Percentiles rank a stretch among this genome's conserved stretches.
These are phyloP conservation scores for Sinocyclocheilus anophthalmus DNA, from an alignment of 2,113 vertebrate genomes.

Conservation along the genomic window DNA sequence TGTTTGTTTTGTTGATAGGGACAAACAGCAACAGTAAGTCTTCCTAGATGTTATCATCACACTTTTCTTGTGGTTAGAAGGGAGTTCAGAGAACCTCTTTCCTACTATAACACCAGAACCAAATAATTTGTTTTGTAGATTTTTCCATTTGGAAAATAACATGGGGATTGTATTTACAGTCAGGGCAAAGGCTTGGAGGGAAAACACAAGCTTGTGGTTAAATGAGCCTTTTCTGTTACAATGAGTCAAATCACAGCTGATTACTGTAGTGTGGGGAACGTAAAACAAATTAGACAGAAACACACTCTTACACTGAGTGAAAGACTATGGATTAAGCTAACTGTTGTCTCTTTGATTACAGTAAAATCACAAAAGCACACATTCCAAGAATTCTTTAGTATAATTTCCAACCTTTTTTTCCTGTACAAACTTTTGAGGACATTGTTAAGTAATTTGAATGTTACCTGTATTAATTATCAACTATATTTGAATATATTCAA, in stretches of 20 bases:
- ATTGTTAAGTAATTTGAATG: neutral
- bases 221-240: conserved; percentile 1
- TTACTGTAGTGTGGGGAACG: conserved; percentile 6
- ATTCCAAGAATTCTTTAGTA: neutral
- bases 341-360: neutral
- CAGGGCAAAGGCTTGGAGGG: conserved; percentile 42
- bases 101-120: conserved; percentile 52
- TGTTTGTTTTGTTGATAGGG: conserved; percentile 41
- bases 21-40: conserved; percentile 46
- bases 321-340: neutral
- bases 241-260: conserved; percentile 5
- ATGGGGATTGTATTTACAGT: conserved; percentile 50
- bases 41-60: conserved; percentile 39
- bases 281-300: neutral
- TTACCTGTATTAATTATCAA: neutral
- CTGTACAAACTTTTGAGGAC: neutral
- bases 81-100: conserved; percentile 32
- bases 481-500: neutral
- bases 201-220: conserved; percentile 29
- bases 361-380: neutral
- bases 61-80: conserved; percentile 5
- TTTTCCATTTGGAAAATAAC: conserved; percentile 61
- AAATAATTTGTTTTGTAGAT: conserved; percentile 57
- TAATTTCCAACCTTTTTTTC: neutral
- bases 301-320: neutral